Evolutionary conservation across 2,113 vertebrate species (phyloP).

Genomic region (cattle (Bos taurus)): ARS-UCD2.0 NC_037335.1:4387501-4388000

Average conservation of each 20-base stretch:
- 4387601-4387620: not conserved
- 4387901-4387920: not conserved
- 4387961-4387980: not conserved
- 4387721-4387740: not conserved
- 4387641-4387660: not conserved
- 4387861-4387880: not conserved
- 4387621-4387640: not conserved
- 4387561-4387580: not conserved
- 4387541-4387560: not conserved
- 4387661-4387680: not conserved
- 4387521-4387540: not conserved
- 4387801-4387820: not conserved
- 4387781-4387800: not conserved
- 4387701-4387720: not conserved
- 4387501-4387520: not conserved
- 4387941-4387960: slow-evolving; percentile 43
- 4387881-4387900: not conserved
- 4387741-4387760: not conserved
- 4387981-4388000: slow-evolving; percentile 57
- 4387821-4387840: not conserved
- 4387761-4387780: not conserved
- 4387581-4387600: not conserved
- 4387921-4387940: slow-evolving; percentile 27
- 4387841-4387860: not conserved
- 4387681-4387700: not conserved